Evolutionary conservation across 2,888 invertebrate species (phyloP), one percentile per base, ranked within the genome.

Genomic region (Oligia latruncula): DNA sequence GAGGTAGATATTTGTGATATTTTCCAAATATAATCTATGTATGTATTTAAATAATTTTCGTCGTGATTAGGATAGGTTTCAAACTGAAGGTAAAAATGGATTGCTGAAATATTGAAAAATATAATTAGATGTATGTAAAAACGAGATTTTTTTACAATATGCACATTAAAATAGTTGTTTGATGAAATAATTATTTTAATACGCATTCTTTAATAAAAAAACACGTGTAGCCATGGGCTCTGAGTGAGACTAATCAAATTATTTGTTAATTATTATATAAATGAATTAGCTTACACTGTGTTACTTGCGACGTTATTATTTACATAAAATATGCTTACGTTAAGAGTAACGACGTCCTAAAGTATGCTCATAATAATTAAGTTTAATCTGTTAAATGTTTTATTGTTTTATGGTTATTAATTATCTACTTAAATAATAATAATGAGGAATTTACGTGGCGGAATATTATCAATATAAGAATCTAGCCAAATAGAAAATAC

Each of bases 381-480:
- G 35, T 73, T 75, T 78, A 64, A 77, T 79, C n/a, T 77, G 71
- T 71, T 77, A 64, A 49, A 78, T 55, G 29, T 65, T 43, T 65
- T 64, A n/a, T 71, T 71, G 55, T 66, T 83, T 82, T 62, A n/a
- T 72, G 55, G n/a, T 72, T 72, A 85, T 81, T 35, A n/a, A 73
- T 43, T 74, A 52, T 74, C 52, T 85, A 72, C 49, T 49, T 74
- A 62, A 71, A 62, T 65, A 73, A 67, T 73, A 66, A 55, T 52
- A 64, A 81, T 64, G 71, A 84, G 79, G 82, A 89, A 84, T 87
- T 87, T 76, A 82, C 64, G 77, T 76, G 67, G 78, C 43, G 74
- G 79, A 89, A 80, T 89, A 84, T 84, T 89, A 88, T 88, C 86
- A 86, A 84, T 72, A 82, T 81, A 87, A 88, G 82, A 83, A 77